Evolutionary conservation across 2,888 invertebrate genomes (phyloP), one percentile per base, ranked within the genome.

Genomic region (Dryococelus australis): DNA sequence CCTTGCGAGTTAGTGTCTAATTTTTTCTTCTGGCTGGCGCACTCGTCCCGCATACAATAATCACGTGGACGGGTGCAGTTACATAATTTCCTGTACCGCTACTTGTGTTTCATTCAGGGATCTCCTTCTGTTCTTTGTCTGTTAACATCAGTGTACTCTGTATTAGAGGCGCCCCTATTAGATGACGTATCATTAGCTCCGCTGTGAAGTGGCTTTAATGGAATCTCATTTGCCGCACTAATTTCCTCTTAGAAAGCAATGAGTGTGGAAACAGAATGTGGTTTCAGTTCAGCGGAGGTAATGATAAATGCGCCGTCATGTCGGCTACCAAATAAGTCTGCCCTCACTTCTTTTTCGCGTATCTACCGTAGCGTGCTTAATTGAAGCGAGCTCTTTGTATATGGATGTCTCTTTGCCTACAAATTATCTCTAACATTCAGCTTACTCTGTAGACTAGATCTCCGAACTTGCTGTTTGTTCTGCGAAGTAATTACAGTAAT

Each of bases 161-260:
- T 65, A 65, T 6, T 65, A n/a, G 24, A 24, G 20, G 0, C 65
- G 65, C 65, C 65, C 12, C 65, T 12, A 65, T 65, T 65, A 65
- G 65, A 10, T 65, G 65, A 65, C 65, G 65, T 65, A 65, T 65
- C 65, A 65, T 65, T 65, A 65, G 65, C 65, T n/a, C 65, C 65
- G 65, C 65, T 65, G 65, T 65, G 65, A 65, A 65, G 65, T 65
- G 65, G 65, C 16, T n/a, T 65, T 65, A 65, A 65, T 65, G 65
- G 65, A 65, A 65, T 65, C 20, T 65, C 65, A 65, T 65, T 65
- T 16, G 65, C 65, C n/a, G 65, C 65, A 20, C 65, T 65, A 65
- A 65, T 65, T 24, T 65, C 24, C 65, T 65, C 65, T 16, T n/a
- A 20, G 65, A 65, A 24, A 65, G 65, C 65, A n/a, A 65, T 65